Evolutionary conservation across 2,797 vertebrate species (phyloP), one percentile per base, ranked within the genome.

Genomic region (Macropus fuliginosus): DNA sequence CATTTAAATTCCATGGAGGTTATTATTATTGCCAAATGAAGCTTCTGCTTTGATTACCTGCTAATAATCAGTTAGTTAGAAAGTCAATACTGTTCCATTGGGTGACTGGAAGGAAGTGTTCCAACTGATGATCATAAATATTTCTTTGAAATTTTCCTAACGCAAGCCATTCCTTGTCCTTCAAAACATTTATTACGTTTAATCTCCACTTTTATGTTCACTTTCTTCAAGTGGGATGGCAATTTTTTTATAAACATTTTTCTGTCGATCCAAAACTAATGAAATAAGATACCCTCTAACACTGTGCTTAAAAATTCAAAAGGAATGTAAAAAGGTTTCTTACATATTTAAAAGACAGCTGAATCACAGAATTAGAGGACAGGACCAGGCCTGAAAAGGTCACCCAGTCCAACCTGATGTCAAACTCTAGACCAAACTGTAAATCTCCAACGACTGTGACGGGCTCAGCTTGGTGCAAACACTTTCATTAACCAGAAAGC

Each of bases 1-100:
- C 95, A 52, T 81, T 74, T 91, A 97, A 97, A 97, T 98, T 98
- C 96, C 97, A 92, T 93, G 96, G 96, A 98, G 96, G 96, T 96
- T 98, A 98, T 98, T 98, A 98, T 97, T 98, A 97, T 94, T 56
- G 34, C 96, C 98, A 98, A 98, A 97, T 95, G 97, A 98, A 97
- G 59, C 95, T 92, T 97, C 97, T 97, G 94, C 93, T 98, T 97
- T 97, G 97, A 97, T 98, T 95, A 94, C 95, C 91, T 91, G 28
- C 50, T 93, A 94, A 92, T 95, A 98, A 98, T 98, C 93, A 97
- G 95, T 92, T 96, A 92, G 56, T 95, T 96, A 96, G 92, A 97
- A 97, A 31, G 93, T 97, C 40, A 98, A 97, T 94, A 94, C 81
- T 28, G 94, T 91, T 93, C 95, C 91, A n/a, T 81, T 55, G 55